Evolutionary conservation across 2,888 invertebrate species (phyloP), one percentile per base, ranked within the genome.

Genomic region (Axea sp.): DNA sequence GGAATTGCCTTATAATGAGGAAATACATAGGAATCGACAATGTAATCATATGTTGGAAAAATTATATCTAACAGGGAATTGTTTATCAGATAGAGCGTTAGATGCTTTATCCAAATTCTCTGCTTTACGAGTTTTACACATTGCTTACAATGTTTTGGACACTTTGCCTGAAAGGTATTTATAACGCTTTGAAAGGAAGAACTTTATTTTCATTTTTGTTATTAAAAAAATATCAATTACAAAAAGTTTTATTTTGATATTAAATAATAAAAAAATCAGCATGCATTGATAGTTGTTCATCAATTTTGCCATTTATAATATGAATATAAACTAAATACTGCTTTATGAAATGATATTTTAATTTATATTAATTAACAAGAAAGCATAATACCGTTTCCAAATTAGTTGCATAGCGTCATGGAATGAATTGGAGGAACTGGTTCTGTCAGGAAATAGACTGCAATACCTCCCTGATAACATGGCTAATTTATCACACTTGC

Each of bases 391-490:
- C n/a, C n/a, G n/a, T n/a, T n/a, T n/a, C n/a, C n/a, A n/a, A n/a
- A n/a, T n/a, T n/a, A 90, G 92, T 75, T 94, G 94, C 81, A 90
- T 93, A 15, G 90, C 90, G 45, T 92, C 91, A 80, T 95, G 95
- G 95, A 90, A 91, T 0, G 93, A 94, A 77, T 89, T 96, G 75
- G 95, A 96, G 88, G 95, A 95, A 82, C 86, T 96, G 22, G 92
- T 95, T 0, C 82, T 96, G 39, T 95, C 95, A 0, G 96, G 96
- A 22, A 96, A 96, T 83, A 91, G 92, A 82, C 89, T 96, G 51
- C 90, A 92, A 24, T 91, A 91, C 81, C 89, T 96, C 55, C 95
- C 96, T 0, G 93, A 94, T 77, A 93, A 92, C 83, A 90, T 95
- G 67, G 92, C 93, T 6, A 90, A 91, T 76, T 86, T 95, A 55